Base-by-base conservation (phyloP, 2,113 vertebrate species). In the Chloropsis hardwickii region DNA sequence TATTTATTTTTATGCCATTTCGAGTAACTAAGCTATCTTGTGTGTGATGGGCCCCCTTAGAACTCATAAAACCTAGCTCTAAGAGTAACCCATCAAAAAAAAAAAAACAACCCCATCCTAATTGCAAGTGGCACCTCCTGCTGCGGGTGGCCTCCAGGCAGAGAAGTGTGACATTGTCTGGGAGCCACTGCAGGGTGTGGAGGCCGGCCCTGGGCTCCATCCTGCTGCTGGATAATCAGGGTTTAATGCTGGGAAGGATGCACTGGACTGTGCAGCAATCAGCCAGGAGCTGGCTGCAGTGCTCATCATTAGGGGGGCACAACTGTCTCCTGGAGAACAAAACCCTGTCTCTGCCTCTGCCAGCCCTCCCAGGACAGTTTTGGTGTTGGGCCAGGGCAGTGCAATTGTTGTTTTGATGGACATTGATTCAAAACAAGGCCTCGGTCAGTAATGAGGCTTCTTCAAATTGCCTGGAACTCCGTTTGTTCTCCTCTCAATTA, bases 401-500 rank as follows among this genome's bases (percentile, higher is more conserved):
- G 90, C 64, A 40, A 93, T 89, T 90, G 81, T 89, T 87, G 60
- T 42, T 81, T 71, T 78, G 82, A 72, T 4, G 44, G 69, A 39
- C 5, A 9, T 7, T 5, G 31, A 21, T 90, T 90, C 76, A 40
- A 73, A 88, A 82, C 86, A 87, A 79, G 89, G 67, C 76, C 50
- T 82, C 45, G 14, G 53, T 21, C 57, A 57, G 82, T 94, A 97
- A 96, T 72, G 78, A 91, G 93, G 64, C 70, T 87, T 78, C 45
- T 47, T 92, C 91, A 53, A 54, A 93, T 60, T 81, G 96, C 71
- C 84, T 79, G 77, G 72, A 82, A 93, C 74, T 94, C 58, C 28
- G 1, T 93, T 97, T 97, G 94, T 95, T 91, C 93, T 91, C 65
- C 71, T 70, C 90, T 95, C 94, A 96, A 95, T 97, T 97, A 97